These are phyloP conservation scores for Rafetus swinhoei DNA, from an alignment of 2,113 vertebrate genomes.

Conservation along the genomic window DNA sequence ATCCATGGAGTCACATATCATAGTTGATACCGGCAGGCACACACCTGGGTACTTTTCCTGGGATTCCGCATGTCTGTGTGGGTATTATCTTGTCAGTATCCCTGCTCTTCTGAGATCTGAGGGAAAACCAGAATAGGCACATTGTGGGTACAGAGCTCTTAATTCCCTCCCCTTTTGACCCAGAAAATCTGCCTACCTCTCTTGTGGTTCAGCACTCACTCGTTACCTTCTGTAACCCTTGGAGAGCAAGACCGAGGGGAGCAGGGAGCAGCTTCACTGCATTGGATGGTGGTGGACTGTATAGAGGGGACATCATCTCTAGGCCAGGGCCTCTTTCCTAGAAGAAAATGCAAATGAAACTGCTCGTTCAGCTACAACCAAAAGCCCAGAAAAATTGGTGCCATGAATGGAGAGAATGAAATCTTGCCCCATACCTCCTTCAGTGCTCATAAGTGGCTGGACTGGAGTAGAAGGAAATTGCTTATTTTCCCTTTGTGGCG, in stretches of 20 bases:
- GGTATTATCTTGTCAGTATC: background rate
- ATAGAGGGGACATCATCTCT: background rate
- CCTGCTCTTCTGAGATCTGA: rapidly evolving
- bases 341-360: background rate
- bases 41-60: rapidly evolving
- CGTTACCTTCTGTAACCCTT: background rate
- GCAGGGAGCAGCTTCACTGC: background rate
- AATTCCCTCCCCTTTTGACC: background rate
- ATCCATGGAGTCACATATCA: rapidly evolving
- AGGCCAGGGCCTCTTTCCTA: background rate
- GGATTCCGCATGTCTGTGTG: rapidly evolving
- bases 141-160: rapidly evolving
- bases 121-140: background rate
- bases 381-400: background rate
- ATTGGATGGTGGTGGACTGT: background rate
- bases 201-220: background rate
- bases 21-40: rapidly evolving
- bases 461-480: background rate
- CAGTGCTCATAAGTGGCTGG: background rate
- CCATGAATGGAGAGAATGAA: background rate
- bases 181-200: background rate
- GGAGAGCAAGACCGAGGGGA: background rate
- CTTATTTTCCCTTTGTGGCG: rapidly evolving
- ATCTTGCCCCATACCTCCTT: background rate
- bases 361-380: background rate